A percentile compares a stretch with the other conserved stretches of the same genome.
Conservation (phyloP, 2,888 invertebrate genomes). For the Thymelicus sylvestris region DNA sequence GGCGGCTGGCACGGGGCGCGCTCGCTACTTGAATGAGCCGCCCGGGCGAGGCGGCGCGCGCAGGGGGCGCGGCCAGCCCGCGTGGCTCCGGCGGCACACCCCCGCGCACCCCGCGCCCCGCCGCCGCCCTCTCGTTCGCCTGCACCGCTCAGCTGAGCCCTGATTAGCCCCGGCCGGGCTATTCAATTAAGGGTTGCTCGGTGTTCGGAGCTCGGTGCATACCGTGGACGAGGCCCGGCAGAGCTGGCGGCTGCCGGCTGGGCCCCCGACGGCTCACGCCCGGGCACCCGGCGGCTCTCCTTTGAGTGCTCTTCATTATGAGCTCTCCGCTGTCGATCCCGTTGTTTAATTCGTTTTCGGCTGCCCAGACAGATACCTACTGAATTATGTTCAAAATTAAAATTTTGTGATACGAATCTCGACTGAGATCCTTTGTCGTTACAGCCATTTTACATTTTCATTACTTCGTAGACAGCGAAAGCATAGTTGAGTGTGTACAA, state of each 20-base stretch:
- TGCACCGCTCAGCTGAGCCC: slow-evolving; percentile 81
- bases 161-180: slow-evolving; percentile 82
- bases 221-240: slow-evolving; percentile 60
- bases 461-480: background rate
- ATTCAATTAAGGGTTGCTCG: slow-evolving; percentile 82
- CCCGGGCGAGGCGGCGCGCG: slow-evolving; percentile 84
- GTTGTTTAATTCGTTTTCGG: slow-evolving; percentile 64
- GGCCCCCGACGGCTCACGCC: slow-evolving; percentile 43
- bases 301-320: slow-evolving; percentile 74
- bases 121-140: slow-evolving; percentile 48
- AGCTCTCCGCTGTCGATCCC: slow-evolving; percentile 63
- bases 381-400: slow-evolving; percentile 28
- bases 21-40: slow-evolving; percentile 83
- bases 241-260: slow-evolving; percentile 44
- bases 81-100: slow-evolving; percentile 80
- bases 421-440: background rate
- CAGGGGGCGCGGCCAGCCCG: slow-evolving; percentile 86
- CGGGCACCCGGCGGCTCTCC: slow-evolving; percentile 50
- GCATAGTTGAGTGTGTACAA: background rate
- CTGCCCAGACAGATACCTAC: slow-evolving; percentile 44
- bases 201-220: slow-evolving; percentile 73
- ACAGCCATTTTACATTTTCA: slow-evolving; percentile 12
- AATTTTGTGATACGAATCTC: slow-evolving; percentile 13
- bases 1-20: slow-evolving; percentile 81
- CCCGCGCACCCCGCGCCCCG: slow-evolving; percentile 62